Evolutionary conservation across 2,797 vertebrate genomes (phyloP).

Genomic region (Epinephelus malabaricus): DNA sequence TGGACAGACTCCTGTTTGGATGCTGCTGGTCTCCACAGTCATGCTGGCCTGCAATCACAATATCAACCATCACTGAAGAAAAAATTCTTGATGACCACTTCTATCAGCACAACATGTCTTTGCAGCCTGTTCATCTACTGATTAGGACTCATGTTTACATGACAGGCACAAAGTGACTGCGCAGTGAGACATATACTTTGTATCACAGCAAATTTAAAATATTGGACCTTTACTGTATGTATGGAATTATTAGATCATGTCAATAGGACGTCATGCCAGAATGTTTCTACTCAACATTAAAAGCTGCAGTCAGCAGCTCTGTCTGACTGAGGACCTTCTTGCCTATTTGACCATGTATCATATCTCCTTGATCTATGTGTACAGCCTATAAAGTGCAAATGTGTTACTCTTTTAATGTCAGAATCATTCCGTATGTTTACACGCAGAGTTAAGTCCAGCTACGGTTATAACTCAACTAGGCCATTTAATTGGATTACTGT

Average conservation of each 20-base stretch:
- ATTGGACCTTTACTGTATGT: not conserved
- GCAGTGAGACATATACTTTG: too few relatives aligned
- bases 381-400: not conserved
- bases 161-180: not conserved
- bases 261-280: too few relatives aligned
- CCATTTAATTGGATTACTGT: too few relatives aligned
- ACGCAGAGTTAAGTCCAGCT: too few relatives aligned
- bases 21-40: constrained; percentile 92
- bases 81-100: not conserved
- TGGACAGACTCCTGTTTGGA: constrained; percentile 89
- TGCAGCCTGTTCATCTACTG: not conserved
- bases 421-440: too few relatives aligned
- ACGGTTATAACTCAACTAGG: too few relatives aligned
- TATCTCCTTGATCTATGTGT: too few relatives aligned
- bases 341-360: too few relatives aligned
- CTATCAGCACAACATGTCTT: not conserved
- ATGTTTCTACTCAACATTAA: too few relatives aligned
- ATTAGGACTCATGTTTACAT: not conserved
- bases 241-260: not conserved
- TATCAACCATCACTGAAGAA: not conserved
- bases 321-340: too few relatives aligned
- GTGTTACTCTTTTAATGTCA: too few relatives aligned
- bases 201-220: not conserved
- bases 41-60: constrained; percentile 89
- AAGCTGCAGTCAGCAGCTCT: too few relatives aligned